A percentile compares a stretch with the other conserved stretches of the same genome.
phyloP scores from a whole-genome alignment of 2,888 invertebrate species.

The Apeira syringaria region DNA sequence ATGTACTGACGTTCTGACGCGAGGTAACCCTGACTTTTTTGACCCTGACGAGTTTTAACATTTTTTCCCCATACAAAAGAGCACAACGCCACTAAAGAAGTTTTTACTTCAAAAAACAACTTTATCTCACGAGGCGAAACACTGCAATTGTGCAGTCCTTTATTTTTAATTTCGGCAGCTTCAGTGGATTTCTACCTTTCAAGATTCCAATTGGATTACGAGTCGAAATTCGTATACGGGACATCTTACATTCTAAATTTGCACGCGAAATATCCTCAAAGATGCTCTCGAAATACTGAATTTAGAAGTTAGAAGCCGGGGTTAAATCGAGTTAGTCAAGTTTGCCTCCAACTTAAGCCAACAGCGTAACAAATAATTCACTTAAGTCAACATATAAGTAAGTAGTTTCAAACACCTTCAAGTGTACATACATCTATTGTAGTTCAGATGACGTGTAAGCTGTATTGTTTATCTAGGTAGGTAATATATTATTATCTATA shows the following conservation, averaged over 20 bases:
- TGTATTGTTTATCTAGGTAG: too few relatives aligned
- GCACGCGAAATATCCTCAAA: conserved; percentile 38
- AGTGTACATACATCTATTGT: too few relatives aligned
- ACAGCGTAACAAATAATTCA: conserved; percentile 15
- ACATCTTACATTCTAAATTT: conserved; percentile 27
- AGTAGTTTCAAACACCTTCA: conserved; percentile 3
- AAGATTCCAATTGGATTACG: conserved; percentile 60
- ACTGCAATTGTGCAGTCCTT: too few relatives aligned
- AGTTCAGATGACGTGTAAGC: too few relatives aligned
- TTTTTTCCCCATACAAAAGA: too few relatives aligned
- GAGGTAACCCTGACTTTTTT: too few relatives aligned
- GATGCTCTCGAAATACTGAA: conserved; percentile 24
- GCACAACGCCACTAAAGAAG: too few relatives aligned
- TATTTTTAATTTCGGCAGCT: background rate
- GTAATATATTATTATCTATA: too few relatives aligned
- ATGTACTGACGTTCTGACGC: too few relatives aligned
- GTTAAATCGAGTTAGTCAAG: conserved; percentile 18
- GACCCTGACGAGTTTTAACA: too few relatives aligned
- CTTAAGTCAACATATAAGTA: conserved; percentile 7
- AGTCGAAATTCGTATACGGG: conserved; percentile 39
- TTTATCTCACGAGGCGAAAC: too few relatives aligned
- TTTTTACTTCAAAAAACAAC: too few relatives aligned
- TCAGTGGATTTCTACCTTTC: conserved; percentile 18
- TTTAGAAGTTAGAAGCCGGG: conserved; percentile 14
- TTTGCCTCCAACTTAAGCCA: conserved; percentile 10